Percentiles rank a stretch among this genome's conserved stretches.
These are phyloP conservation scores for Polymixis lichenea DNA, from an alignment of 2,888 invertebrate genomes.

Conservation along the genomic window DNA sequence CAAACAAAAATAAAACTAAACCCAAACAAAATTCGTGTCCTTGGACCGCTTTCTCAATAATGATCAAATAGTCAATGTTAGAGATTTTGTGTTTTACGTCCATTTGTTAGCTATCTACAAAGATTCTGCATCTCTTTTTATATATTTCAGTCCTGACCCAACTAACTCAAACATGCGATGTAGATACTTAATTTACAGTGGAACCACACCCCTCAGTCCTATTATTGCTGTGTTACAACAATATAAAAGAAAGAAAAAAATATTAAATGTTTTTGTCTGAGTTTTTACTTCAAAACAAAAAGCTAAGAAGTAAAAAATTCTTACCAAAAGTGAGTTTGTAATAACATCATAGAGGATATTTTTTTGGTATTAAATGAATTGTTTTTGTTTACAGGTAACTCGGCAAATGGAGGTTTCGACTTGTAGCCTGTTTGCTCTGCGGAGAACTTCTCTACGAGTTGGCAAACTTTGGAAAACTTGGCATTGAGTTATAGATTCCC, in stretches of 20 bases:
- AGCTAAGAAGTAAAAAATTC: conserved; percentile 41
- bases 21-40: not conserved
- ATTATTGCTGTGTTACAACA: conserved; percentile 53
- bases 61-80: not conserved
- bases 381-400: conserved; percentile 88
- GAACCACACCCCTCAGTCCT: conserved; percentile 33
- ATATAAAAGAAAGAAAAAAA: conserved; percentile 34
- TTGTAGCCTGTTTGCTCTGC: conserved; percentile 80
- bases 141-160: not conserved
- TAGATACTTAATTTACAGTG: conserved; percentile 39
- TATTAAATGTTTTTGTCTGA: conserved; percentile 31
- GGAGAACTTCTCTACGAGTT: conserved; percentile 85
- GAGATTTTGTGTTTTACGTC: not conserved
- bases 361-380: conserved; percentile 65
- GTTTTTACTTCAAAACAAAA: conserved; percentile 43
- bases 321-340: conserved; percentile 41
- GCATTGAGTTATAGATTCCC: conserved; percentile 90
- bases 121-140: not conserved
- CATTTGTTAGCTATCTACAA: conserved; percentile 6
- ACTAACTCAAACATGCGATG: conserved; percentile 11
- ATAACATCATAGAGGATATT: conserved; percentile 56
- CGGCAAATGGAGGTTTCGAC: conserved; percentile 82
- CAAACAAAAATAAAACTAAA: conserved; percentile 6
- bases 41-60: not conserved
- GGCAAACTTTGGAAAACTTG: conserved; percentile 85